Evolutionary conservation across 2,888 invertebrate species (phyloP).

Genomic region (Panopea generosa): DNA sequence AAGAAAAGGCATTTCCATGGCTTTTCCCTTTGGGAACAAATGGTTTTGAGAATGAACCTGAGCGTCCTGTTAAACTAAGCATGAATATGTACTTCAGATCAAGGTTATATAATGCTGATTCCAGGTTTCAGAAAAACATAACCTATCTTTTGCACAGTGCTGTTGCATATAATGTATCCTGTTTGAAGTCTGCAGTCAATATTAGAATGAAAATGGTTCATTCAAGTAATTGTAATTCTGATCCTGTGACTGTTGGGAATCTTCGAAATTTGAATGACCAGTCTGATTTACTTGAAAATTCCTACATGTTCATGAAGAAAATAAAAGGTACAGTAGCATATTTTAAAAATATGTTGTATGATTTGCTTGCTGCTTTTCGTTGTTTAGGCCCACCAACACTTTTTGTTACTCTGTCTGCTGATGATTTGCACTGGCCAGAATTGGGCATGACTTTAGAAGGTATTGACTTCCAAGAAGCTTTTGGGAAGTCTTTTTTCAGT

Average conservation of each 20-base stretch:
- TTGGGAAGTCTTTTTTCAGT: slow-evolving; percentile 18
- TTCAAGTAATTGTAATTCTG: not conserved
- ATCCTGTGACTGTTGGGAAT: slow-evolving; percentile 14
- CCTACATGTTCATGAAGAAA: slow-evolving; percentile 53
- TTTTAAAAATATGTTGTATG: slow-evolving; percentile 37
- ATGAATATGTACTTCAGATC: slow-evolving; percentile 37
- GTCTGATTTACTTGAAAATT: slow-evolving; percentile 22
- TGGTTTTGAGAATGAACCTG: slow-evolving; percentile 28
- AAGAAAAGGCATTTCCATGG: slow-evolving; percentile 58
- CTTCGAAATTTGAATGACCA: slow-evolving; percentile 17
- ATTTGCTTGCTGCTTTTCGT: slow-evolving; percentile 35
- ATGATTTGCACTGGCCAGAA: slow-evolving; percentile 7
- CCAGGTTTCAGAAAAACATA: slow-evolving; percentile 33
- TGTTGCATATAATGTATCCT: too few relatives aligned
- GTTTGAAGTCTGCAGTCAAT: slow-evolving; percentile 30
- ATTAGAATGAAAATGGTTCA: slow-evolving; percentile 45
- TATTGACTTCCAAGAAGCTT: slow-evolving; percentile 10
- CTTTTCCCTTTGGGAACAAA: slow-evolving; percentile 45
- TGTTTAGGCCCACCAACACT: not conserved
- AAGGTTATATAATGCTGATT: slow-evolving; percentile 48
- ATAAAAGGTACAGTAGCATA: slow-evolving; percentile 39
- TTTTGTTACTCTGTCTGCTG: not conserved
- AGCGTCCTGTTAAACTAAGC: slow-evolving; percentile 15
- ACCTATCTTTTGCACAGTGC: too few relatives aligned
- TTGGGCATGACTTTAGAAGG: slow-evolving; percentile 4